A percentile compares a stretch with the other conserved stretches of the same genome.
phyloP scores from a whole-genome alignment of 1,140 invertebrate genomes.

The Littorina saxatilis region DNA sequence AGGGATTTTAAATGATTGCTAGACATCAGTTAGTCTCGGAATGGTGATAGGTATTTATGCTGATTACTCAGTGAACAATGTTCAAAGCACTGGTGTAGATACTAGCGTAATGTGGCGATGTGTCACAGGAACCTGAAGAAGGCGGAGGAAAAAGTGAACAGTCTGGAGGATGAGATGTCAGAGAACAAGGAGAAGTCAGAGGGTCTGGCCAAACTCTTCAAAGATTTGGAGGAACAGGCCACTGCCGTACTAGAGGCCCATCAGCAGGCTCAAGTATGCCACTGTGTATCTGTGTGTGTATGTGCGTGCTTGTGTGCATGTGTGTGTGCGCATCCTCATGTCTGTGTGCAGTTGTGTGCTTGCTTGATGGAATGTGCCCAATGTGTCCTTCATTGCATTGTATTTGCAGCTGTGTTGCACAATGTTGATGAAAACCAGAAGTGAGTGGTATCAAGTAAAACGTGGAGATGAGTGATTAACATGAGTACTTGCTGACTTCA shows the following conservation, averaged over 20 bases:
- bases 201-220: constrained; percentile 64
- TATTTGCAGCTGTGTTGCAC: too few relatives aligned
- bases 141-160: constrained; percentile 81
- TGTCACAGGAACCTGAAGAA: constrained; percentile 85
- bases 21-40: too few relatives aligned
- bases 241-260: constrained; percentile 77
- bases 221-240: constrained; percentile 71
- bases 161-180: constrained; percentile 68
- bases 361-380: neutral
- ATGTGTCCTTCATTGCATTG: neutral
- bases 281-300: neutral
- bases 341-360: neutral
- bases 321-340: neutral
- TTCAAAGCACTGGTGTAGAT: too few relatives aligned
- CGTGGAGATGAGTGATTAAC: too few relatives aligned
- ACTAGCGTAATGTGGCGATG: too few relatives aligned
- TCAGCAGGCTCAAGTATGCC: constrained; percentile 73
- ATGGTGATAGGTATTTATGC: too few relatives aligned
- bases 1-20: too few relatives aligned
- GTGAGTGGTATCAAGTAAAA: too few relatives aligned
- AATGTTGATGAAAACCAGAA: too few relatives aligned
- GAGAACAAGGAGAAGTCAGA: constrained; percentile 68
- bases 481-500: too few relatives aligned
- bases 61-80: too few relatives aligned
- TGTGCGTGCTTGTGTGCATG: neutral